Percentiles rank a stretch among this genome's conserved stretches.
phyloP scores from a whole-genome alignment of 1,140 invertebrate genomes.

The Lepidostoma basale region DNA sequence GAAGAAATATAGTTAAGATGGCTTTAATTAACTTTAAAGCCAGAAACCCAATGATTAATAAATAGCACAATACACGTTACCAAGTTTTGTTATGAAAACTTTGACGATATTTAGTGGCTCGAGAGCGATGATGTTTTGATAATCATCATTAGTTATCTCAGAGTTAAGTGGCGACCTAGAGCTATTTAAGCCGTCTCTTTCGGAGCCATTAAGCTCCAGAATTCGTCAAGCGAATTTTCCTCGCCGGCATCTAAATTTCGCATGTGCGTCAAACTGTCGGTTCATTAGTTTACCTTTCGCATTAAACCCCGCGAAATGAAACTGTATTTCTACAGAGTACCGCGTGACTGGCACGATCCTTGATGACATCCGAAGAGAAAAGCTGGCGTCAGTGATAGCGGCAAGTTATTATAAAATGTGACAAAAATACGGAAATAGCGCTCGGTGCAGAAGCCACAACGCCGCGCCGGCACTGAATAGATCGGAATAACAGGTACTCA shows the following conservation, averaged over 20 bases:
- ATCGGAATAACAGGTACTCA: too few relatives aligned
- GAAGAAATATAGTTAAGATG: too few relatives aligned
- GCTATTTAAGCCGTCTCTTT: neutral
- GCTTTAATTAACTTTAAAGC: too few relatives aligned
- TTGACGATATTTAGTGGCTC: neutral
- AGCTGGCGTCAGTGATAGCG: neutral
- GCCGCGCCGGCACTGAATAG: too few relatives aligned
- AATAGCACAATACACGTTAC: neutral
- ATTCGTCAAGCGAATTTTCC: neutral
- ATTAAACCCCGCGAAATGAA: neutral
- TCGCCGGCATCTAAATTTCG: neutral
- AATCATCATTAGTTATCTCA: neutral
- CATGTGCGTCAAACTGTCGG: neutral
- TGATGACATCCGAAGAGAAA: neutral
- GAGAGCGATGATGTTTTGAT: neutral
- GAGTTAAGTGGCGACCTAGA: neutral
- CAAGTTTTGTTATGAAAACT: neutral
- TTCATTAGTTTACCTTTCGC: neutral
- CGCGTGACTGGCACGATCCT: neutral
- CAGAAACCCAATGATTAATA: neutral
- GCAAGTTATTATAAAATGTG: conserved; percentile 6
- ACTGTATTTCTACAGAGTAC: neutral
- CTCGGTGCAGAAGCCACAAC: neutral
- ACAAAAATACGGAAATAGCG: neutral
- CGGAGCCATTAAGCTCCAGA: too few relatives aligned